phyloP scores from a whole-genome alignment of 2,113 vertebrate genomes.

The Clarias macrocephalus region DNA sequence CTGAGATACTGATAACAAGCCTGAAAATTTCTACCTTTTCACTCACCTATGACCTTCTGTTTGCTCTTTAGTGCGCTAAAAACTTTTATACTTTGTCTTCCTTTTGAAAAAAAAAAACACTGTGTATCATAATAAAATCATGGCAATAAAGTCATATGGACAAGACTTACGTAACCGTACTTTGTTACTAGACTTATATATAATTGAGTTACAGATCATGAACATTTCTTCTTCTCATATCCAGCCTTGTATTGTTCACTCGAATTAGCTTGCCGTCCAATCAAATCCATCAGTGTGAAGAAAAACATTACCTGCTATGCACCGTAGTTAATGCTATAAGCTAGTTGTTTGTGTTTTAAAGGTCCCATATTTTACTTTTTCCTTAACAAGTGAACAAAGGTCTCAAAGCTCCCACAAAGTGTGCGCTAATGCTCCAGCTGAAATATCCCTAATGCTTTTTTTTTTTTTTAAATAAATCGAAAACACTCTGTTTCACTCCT shows the following conservation, averaged over 20 bases:
- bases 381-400: too few species aligned
- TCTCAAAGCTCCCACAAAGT: too few species aligned
- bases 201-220: not conserved
- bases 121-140: too few species aligned
- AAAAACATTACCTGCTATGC: not conserved
- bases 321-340: not conserved
- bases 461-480: too few species aligned
- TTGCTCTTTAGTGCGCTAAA: not conserved
- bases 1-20: too few species aligned
- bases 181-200: not conserved
- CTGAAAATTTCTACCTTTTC: not conserved
- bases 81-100: not conserved
- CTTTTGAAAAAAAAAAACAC: not conserved
- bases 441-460: too few species aligned
- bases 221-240: not conserved
- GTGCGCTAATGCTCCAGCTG: too few species aligned
- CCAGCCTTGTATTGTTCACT: not conserved
- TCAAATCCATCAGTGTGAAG: not conserved
- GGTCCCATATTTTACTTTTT: too few species aligned
- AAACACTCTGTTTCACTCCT: too few species aligned
- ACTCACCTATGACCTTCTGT: not conserved
- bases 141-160: too few species aligned
- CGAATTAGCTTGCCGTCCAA: not conserved
- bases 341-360: not conserved
- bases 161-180: not conserved